Conservation (phyloP, 2,888 invertebrate genomes). For the Pyralis farinalis region DNA sequence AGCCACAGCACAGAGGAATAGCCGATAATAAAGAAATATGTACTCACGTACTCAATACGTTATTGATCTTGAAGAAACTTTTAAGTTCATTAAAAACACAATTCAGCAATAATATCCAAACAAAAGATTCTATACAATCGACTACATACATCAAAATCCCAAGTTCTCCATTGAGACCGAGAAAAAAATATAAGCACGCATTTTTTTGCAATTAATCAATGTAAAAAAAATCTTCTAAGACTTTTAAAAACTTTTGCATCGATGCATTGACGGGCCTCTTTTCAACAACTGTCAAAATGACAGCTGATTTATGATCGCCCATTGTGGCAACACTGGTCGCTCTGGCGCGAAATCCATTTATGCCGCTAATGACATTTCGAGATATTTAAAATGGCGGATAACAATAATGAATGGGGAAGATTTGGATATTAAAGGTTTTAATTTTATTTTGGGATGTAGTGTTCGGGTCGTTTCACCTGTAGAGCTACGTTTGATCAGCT, state of each 20-base stretch:
- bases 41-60: no score
- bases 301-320: conserved; percentile 73
- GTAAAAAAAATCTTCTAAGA: conserved; percentile 40
- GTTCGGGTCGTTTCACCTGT: no score
- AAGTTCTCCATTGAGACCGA: conserved; percentile 42
- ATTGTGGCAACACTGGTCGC: conserved; percentile 70
- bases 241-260: conserved; percentile 68
- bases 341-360: conserved; percentile 75
- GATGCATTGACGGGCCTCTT: conserved; percentile 72
- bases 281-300: conserved; percentile 75
- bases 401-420: conserved; percentile 7
- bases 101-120: neutral
- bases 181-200: conserved; percentile 33
- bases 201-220: conserved; percentile 68
- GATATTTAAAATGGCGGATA: conserved; percentile 44
- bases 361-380: conserved; percentile 69
- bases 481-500: no score
- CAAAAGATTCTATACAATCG: conserved; percentile 8
- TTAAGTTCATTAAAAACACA: neutral
- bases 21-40: no score
- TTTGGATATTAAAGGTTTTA: neutral
- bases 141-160: conserved; percentile 15
- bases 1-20: no score
- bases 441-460: no score
- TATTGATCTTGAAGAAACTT: no score